These are phyloP conservation scores for Drosophila mimetica DNA, from an alignment of 2,888 invertebrate genomes.

Conservation along the genomic window DNA sequence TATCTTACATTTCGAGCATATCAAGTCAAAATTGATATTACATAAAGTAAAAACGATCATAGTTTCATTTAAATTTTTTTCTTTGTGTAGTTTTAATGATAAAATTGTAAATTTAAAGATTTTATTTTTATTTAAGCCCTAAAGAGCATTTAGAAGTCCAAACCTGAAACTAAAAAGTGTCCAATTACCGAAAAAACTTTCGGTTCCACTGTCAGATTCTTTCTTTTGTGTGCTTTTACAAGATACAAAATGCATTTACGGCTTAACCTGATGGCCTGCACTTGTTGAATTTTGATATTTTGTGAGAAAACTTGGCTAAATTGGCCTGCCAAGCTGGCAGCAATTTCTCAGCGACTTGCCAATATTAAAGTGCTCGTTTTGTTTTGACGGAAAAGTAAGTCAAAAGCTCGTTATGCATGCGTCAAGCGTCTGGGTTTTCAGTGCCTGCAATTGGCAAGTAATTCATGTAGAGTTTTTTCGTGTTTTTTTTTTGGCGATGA, in stretches of 20 bases:
- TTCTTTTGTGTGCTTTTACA: constrained; percentile 32
- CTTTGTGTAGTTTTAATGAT: no score
- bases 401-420: constrained; percentile 58
- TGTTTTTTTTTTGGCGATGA: constrained; percentile 42
- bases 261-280: constrained; percentile 40
- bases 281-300: constrained; percentile 61
- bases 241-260: constrained; percentile 41
- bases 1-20: no score
- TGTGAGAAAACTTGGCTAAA: constrained; percentile 61
- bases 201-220: background rate
- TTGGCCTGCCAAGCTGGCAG: constrained; percentile 38
- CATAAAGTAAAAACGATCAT: no score
- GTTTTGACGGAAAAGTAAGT: constrained; percentile 39
- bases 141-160: background rate
- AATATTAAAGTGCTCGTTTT: constrained; percentile 16
- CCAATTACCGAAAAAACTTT: constrained; percentile 15
- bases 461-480: constrained; percentile 39
- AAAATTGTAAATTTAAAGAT: background rate
- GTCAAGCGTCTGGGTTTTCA: constrained; percentile 34
- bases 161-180: background rate
- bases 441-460: constrained; percentile 59
- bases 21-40: no score
- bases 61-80: no score
- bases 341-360: constrained; percentile 11
- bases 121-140: background rate